Evolutionary conservation across 1,140 invertebrate genomes (phyloP).

Genomic region (Orchesella cincta): DNA sequence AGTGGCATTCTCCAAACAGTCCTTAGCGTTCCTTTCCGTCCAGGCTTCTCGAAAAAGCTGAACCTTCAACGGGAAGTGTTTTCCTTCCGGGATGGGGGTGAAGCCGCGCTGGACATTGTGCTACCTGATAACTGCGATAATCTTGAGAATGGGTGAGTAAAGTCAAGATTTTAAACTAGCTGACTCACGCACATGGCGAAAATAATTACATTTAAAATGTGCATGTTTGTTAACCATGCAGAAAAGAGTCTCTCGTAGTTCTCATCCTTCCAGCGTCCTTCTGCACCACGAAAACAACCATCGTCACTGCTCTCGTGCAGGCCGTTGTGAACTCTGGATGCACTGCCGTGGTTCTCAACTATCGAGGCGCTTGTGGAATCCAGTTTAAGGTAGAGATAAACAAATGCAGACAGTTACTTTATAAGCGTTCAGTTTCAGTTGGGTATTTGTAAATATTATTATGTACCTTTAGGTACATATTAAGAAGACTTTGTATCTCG

Average conservation of each 20-base stretch:
- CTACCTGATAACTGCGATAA: background rate
- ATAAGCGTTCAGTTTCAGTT: no score
- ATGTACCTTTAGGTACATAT: no score
- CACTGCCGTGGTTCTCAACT: constrained; percentile 9
- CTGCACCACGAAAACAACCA: constrained; percentile 18
- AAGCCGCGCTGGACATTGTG: constrained; percentile 16
- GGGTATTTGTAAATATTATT: no score
- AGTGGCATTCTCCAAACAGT: constrained; percentile 17
- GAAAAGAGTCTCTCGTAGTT: background rate
- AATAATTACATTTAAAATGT: constrained; percentile 7
- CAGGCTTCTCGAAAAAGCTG: constrained; percentile 4
- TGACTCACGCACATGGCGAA: no score
- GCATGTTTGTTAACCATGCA: no score
- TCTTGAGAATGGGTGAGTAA: background rate
- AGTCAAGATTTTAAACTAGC: no score
- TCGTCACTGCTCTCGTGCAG: background rate
- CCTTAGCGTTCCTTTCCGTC: background rate
- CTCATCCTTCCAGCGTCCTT: background rate
- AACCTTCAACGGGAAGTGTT: constrained; percentile 8
- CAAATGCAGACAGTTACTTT: no score
- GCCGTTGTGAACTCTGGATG: background rate
- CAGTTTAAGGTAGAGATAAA: no score
- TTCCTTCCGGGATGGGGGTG: background rate
- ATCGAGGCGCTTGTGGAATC: background rate
- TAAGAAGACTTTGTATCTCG: no score